phyloP scores from a whole-genome alignment of 2,888 invertebrate genomes.

The Spialia ferax region DNA sequence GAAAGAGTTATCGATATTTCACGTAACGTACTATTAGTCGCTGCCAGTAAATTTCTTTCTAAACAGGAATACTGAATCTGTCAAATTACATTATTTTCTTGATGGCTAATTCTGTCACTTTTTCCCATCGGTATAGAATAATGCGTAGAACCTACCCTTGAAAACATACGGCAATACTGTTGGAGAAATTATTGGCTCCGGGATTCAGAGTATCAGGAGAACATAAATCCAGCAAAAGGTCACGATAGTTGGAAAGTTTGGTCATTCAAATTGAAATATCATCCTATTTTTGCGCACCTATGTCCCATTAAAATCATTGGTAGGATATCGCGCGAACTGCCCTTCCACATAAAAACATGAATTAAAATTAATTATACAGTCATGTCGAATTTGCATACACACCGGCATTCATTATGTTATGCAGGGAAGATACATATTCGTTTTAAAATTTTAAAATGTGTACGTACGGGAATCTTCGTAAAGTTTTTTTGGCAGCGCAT shows the following conservation, averaged over 20 bases:
- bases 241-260: neutral
- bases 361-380: slow-evolving; percentile 24
- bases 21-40: too few relatives aligned
- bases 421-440: neutral
- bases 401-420: slow-evolving; percentile 6
- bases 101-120: too few relatives aligned
- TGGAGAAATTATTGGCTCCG: neutral
- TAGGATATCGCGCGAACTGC: neutral
- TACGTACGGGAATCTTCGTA: too few relatives aligned
- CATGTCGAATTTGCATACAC: slow-evolving; percentile 14
- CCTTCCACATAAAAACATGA: slow-evolving; percentile 14
- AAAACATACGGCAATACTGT: too few relatives aligned
- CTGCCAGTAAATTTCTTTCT: too few relatives aligned
- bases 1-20: neutral
- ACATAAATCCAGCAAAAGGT: neutral
- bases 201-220: neutral
- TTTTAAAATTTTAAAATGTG: neutral
- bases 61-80: too few relatives aligned
- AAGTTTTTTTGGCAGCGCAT: too few relatives aligned
- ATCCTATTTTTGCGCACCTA: neutral
- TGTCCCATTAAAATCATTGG: neutral
- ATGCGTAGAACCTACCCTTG: too few relatives aligned
- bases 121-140: too few relatives aligned
- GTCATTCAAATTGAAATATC: neutral
- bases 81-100: too few relatives aligned